These are phyloP conservation scores for Onychomys leucogaster DNA, from an alignment of 2,797 vertebrate genomes.

Conservation along the genomic window DNA sequence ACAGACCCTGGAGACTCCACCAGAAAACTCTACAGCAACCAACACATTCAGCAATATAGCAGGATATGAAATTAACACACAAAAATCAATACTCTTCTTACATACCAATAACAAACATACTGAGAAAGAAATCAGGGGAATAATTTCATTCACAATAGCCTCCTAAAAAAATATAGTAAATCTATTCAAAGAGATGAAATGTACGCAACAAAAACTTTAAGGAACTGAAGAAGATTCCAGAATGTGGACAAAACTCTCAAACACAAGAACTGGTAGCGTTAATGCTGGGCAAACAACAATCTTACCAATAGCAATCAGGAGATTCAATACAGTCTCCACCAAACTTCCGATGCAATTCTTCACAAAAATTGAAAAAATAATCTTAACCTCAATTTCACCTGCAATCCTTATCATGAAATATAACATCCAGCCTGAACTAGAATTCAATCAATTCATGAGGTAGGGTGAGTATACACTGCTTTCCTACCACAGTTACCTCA, in stretches of 20 bases:
- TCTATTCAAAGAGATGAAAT: neutral
- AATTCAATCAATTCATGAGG: no score
- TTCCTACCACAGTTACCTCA: neutral
- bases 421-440: neutral
- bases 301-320: neutral
- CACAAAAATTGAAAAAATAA: neutral
- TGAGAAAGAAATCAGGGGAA: neutral
- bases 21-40: neutral
- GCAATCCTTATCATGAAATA: neutral
- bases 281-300: neutral
- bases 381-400: neutral
- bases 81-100: neutral
- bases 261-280: rapidly evolving
- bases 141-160: neutral
- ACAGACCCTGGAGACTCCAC: neutral
- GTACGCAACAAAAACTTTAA: neutral
- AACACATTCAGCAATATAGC: neutral
- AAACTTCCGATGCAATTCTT: neutral
- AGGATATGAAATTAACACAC: neutral
- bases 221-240: neutral
- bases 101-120: neutral
- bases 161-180: neutral
- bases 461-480: no score
- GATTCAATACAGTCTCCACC: neutral
- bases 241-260: neutral